Percentiles rank a stretch among this genome's conserved stretches.
Conservation (phyloP, 2,797 vertebrate genomes). For the Paedocypris micromegethes region DNA sequence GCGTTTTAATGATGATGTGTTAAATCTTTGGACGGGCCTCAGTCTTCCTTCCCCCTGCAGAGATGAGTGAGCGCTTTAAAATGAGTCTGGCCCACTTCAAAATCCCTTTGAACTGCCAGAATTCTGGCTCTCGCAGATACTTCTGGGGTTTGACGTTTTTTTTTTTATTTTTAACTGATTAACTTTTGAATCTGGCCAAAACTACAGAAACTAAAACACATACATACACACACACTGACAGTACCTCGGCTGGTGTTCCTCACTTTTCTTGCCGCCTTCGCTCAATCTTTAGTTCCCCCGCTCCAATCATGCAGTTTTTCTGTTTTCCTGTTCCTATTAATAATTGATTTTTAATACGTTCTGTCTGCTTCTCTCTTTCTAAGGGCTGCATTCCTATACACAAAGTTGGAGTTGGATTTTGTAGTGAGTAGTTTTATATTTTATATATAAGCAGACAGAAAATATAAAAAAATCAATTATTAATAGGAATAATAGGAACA, state of each 20-base stretch:
- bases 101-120: slow-evolving; percentile 63
- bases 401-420: not conserved
- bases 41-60: slow-evolving; percentile 14
- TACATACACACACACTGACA: not conserved
- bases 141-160: slow-evolving; percentile 53
- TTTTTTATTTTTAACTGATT: slow-evolving; percentile 54
- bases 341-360: slow-evolving; percentile 41
- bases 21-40: slow-evolving; percentile 27
- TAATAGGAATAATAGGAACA: no score
- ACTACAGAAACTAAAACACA: slow-evolving; percentile 20
- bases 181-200: slow-evolving; percentile 50
- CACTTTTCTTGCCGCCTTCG: slow-evolving; percentile 9
- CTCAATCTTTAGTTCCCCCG: slow-evolving; percentile 14
- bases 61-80: slow-evolving; percentile 26
- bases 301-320: slow-evolving; percentile 34
- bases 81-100: slow-evolving; percentile 59
- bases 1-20: slow-evolving; percentile 17
- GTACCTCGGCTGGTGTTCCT: slow-evolving; percentile 20
- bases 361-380: slow-evolving; percentile 18
- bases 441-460: no score
- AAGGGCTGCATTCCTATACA: not conserved
- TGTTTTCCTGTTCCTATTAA: slow-evolving; percentile 41
- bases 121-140: slow-evolving; percentile 62
- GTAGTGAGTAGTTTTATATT: no score
- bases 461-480: no score